Conservation (phyloP, 1,140 invertebrate species). For the Mycetomoellerius zeteki region DNA sequence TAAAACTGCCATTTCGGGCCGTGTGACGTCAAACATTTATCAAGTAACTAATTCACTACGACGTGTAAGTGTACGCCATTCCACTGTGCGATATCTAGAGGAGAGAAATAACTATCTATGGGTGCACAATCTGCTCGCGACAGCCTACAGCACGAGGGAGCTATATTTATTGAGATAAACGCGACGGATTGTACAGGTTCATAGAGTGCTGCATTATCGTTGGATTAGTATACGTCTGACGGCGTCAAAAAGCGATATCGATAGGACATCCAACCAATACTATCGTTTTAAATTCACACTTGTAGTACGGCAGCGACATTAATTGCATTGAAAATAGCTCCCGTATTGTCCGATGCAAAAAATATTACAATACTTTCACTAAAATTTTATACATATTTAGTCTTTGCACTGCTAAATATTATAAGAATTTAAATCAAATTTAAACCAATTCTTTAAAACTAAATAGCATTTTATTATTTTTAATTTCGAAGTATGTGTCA, state of each 20-base stretch:
- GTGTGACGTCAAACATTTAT: conserved; percentile 57
- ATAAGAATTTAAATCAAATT: too few relatives aligned
- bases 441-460: too few relatives aligned
- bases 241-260: conserved; percentile 52
- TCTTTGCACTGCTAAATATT: too few relatives aligned
- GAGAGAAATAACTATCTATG: conserved; percentile 64
- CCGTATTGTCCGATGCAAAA: background rate
- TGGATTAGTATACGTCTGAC: conserved; percentile 50
- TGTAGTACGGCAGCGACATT: conserved; percentile 24
- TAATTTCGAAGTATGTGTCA: too few relatives aligned
- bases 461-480: too few relatives aligned
- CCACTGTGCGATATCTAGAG: conserved; percentile 38
- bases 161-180: conserved; percentile 63
- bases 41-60: conserved; percentile 55
- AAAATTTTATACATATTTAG: conserved; percentile 14
- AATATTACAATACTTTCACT: background rate
- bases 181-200: conserved; percentile 55
- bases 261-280: background rate
- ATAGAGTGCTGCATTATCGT: conserved; percentile 39
- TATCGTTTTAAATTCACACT: conserved; percentile 36
- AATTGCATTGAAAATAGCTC: conserved; percentile 21
- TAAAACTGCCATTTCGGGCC: conserved; percentile 53
- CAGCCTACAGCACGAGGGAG: conserved; percentile 41
- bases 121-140: conserved; percentile 58
- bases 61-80: conserved; percentile 57